phyloP scores from a whole-genome alignment of 2,113 vertebrate genomes.

The Mirza zaza region DNA sequence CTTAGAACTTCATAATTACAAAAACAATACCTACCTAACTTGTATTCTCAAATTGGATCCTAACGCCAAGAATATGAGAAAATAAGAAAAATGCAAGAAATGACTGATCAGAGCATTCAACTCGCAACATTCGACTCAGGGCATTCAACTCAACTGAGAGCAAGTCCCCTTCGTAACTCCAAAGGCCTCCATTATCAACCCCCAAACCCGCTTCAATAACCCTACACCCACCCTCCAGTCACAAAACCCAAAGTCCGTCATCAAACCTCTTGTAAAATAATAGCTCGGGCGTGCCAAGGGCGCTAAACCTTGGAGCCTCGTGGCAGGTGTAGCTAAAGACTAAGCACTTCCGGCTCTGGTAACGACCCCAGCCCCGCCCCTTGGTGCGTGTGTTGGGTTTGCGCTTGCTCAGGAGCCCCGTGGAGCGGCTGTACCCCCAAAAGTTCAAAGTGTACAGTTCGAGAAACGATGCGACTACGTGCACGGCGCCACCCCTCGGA shows the following conservation, averaged over 20 bases:
- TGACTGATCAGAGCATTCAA: background rate
- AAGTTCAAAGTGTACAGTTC: background rate
- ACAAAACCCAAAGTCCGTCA: background rate
- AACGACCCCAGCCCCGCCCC: background rate
- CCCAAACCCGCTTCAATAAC: background rate
- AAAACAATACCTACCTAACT: background rate
- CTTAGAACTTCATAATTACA: background rate
- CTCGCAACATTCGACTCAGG: background rate
- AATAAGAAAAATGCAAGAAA: background rate
- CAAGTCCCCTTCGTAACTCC: background rate
- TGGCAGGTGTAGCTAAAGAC: rapidly evolving
- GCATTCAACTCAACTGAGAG: background rate
- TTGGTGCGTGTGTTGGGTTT: background rate
- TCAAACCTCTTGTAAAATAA: background rate
- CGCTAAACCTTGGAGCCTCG: rapidly evolving
- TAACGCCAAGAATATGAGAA: background rate
- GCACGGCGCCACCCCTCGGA: background rate
- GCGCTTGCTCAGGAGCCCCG: background rate
- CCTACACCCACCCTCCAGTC: background rate
- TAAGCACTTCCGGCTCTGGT: background rate
- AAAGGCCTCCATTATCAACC: background rate
- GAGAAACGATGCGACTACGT: background rate
- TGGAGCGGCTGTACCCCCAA: rapidly evolving
- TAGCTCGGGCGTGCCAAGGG: background rate
- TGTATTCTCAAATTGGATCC: background rate